Conservation (phyloP, 2,113 vertebrate species). For the Melanotaenia duboulayi region DNA sequence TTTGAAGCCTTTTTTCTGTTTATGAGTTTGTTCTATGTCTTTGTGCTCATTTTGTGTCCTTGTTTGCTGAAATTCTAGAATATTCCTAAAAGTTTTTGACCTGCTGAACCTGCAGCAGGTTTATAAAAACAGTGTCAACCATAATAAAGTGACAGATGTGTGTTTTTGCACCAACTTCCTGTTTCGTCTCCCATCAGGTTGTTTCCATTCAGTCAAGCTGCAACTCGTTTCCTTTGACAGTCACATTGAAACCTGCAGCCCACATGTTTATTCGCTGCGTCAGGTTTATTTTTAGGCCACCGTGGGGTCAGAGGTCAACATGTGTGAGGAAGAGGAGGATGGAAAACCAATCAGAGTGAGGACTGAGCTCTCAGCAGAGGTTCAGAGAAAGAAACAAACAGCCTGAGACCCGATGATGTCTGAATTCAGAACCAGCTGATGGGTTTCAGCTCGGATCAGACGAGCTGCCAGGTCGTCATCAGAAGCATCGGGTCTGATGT, state of each 20-base stretch:
- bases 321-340: conserved; percentile 30
- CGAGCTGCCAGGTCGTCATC: no score
- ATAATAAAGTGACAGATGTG: no score
- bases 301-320: conserved; percentile 50
- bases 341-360: conserved; percentile 17
- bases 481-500: neutral
- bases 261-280: conserved; percentile 51
- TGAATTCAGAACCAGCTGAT: no score
- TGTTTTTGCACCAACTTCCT: neutral
- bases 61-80: neutral
- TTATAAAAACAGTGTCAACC: no score
- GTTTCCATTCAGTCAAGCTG: neutral
- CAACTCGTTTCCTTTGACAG: neutral
- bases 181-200: neutral
- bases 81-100: no score
- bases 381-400: conserved; percentile 31
- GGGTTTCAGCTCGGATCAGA: no score
- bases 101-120: no score
- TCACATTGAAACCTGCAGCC: conserved; percentile 30
- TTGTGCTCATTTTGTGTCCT: conserved; percentile 1
- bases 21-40: no score
- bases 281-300: conserved; percentile 66
- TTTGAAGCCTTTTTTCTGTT: no score
- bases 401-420: no score
- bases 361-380: neutral